phyloP scores from a whole-genome alignment of 2,888 invertebrate genomes.

The Elmis aenea region DNA sequence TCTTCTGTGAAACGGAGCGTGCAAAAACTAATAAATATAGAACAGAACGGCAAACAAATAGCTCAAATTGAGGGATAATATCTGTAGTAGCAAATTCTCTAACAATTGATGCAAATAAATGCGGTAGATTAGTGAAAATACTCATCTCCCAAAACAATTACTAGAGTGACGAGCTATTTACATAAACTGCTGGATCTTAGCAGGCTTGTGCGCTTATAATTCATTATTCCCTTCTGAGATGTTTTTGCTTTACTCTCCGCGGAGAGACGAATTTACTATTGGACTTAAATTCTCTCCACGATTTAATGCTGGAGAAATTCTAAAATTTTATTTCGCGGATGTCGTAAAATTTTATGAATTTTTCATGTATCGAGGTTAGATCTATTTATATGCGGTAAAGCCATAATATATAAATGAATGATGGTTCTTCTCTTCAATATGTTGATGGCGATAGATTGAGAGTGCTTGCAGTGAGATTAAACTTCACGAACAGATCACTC shows the following conservation, averaged over 20 bases:
- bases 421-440: conserved; percentile 7
- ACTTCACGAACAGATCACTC: conserved; percentile 12
- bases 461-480: conserved; percentile 10
- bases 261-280: too few relatives aligned
- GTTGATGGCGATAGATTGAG: conserved; percentile 3
- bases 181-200: conserved; percentile 18
- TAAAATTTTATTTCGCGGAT: conserved; percentile 21
- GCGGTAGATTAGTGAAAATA: conserved; percentile 8
- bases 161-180: conserved; percentile 23
- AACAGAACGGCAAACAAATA: too few relatives aligned
- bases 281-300: background rate
- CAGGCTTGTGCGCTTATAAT: conserved; percentile 15
- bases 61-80: too few relatives aligned
- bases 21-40: too few relatives aligned
- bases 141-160: conserved; percentile 21
- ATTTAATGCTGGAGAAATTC: conserved; percentile 18
- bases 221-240: conserved; percentile 5
- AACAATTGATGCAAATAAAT: conserved; percentile 10
- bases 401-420: conserved; percentile 10
- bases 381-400: conserved; percentile 15
- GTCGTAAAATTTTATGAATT: conserved; percentile 25
- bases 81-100: too few relatives aligned
- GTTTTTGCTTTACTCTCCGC: background rate
- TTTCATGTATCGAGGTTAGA: conserved; percentile 20
- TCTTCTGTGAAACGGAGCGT: too few relatives aligned